Conservation (phyloP, 2,797 vertebrate species). For the Takifugu ocellatus region DNA sequence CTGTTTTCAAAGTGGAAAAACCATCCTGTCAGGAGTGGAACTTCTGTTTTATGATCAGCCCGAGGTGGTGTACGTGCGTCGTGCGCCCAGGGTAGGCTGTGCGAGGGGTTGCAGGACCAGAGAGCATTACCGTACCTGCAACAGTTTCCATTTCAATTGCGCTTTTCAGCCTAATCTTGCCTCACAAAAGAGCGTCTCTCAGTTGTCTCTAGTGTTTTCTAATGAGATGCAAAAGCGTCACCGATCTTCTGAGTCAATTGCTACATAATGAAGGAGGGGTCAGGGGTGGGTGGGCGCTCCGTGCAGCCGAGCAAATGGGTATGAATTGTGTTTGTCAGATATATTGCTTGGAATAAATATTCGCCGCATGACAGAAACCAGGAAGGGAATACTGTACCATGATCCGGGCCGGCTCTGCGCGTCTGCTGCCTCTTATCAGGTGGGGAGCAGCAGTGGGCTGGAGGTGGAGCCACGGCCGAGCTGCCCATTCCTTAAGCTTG, state of each 20-base stretch:
- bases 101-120: constrained; percentile 8
- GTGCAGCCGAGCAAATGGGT: neutral
- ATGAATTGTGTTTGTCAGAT: constrained; percentile 8
- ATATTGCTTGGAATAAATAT: neutral
- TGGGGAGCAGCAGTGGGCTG: constrained; percentile 38
- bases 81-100: constrained; percentile 1
- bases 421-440: constrained; percentile 48
- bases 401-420: neutral
- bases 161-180: constrained; percentile 59
- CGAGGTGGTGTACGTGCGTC: constrained; percentile 20
- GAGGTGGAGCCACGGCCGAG: constrained; percentile 63
- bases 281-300: too few species aligned
- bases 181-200: constrained; percentile 57
- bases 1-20: too few species aligned
- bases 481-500: constrained; percentile 71
- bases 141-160: constrained; percentile 51
- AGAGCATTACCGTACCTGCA: constrained; percentile 63
- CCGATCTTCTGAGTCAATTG: constrained; percentile 33
- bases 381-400: neutral
- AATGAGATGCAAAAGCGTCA: constrained; percentile 67
- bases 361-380: neutral
- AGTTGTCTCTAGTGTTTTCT: constrained; percentile 49
- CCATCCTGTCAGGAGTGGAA: constrained; percentile 31
- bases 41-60: neutral
- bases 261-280: constrained; percentile 19